Conservation (phyloP, 2,113 vertebrate genomes). For the Pionites leucogaster region DNA sequence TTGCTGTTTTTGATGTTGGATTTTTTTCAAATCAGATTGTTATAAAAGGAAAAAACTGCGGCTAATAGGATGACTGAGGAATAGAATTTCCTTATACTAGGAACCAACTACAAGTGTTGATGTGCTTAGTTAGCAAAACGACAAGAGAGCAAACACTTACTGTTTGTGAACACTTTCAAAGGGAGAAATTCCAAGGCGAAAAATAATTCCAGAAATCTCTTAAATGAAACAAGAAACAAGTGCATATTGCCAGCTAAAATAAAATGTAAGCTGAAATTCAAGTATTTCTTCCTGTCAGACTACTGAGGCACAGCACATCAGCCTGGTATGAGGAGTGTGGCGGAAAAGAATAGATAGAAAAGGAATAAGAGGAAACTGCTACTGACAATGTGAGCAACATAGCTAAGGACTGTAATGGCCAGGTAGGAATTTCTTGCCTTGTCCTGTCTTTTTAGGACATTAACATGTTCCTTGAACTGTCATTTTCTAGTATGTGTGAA, state of each 20-base stretch:
- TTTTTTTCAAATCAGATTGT: neutral
- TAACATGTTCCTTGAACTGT: neutral
- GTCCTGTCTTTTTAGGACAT: neutral
- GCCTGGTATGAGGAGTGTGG: neutral
- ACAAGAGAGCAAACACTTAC: neutral
- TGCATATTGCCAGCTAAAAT: neutral
- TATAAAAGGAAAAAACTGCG: neutral
- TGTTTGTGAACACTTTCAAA: neutral
- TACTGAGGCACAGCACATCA: neutral
- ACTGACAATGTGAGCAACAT: neutral
- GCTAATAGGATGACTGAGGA: neutral
- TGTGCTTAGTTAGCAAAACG: neutral
- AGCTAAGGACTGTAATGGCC: neutral
- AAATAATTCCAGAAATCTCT: neutral
- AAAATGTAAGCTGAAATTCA: neutral
- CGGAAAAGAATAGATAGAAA: neutral
- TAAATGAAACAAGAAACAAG: fast-evolving
- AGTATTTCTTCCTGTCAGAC: neutral
- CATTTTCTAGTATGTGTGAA: neutral
- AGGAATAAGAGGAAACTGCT: neutral
- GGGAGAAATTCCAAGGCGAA: neutral
- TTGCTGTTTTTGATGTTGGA: neutral
- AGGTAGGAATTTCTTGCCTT: neutral
- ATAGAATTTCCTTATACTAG: neutral
- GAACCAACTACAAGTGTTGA: neutral